These are phyloP conservation scores for Branchinecta lynchi DNA, from an alignment of 1,140 invertebrate species.

Conservation along the genomic window DNA sequence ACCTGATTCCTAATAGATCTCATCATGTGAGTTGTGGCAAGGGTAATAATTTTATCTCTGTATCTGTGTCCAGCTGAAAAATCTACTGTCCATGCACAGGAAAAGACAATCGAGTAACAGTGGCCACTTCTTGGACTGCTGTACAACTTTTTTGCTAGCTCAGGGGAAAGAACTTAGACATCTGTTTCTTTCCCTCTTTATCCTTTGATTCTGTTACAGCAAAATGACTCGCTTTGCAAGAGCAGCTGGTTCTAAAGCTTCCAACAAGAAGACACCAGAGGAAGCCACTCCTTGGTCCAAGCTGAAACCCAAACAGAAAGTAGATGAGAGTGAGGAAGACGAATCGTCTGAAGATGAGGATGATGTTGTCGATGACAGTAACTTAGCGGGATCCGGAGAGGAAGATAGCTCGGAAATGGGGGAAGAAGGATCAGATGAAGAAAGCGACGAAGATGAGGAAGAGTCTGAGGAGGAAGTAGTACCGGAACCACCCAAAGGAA, in stretches of 20 bases:
- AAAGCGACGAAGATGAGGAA: slow-evolving; percentile 15
- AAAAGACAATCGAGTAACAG: no score
- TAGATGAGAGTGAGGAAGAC: slow-evolving; percentile 28
- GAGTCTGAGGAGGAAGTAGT: slow-evolving; percentile 19
- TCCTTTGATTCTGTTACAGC: not conserved
- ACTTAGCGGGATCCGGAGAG: not conserved
- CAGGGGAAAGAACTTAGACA: no score
- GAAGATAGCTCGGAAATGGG: not conserved
- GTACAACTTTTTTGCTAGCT: no score
- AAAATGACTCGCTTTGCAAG: slow-evolving; percentile 55
- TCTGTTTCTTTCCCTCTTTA: no score
- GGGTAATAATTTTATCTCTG: no score
- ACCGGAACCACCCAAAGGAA: slow-evolving; percentile 14
- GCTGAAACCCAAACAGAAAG: slow-evolving; percentile 41
- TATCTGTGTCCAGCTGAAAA: no score
- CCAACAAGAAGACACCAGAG: slow-evolving; percentile 47
- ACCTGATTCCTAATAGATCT: no score
- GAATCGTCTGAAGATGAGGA: slow-evolving; percentile 32
- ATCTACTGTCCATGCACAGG: no score
- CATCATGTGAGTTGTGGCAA: no score
- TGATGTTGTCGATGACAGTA: slow-evolving; percentile 31
- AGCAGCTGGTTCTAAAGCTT: slow-evolving; percentile 53
- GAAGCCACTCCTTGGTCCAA: slow-evolving; percentile 51
- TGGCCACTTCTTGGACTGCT: no score
- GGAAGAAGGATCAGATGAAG: slow-evolving; percentile 11